Conservation (phyloP, 2,888 invertebrate species). For the Andrena hattorfiana region DNA sequence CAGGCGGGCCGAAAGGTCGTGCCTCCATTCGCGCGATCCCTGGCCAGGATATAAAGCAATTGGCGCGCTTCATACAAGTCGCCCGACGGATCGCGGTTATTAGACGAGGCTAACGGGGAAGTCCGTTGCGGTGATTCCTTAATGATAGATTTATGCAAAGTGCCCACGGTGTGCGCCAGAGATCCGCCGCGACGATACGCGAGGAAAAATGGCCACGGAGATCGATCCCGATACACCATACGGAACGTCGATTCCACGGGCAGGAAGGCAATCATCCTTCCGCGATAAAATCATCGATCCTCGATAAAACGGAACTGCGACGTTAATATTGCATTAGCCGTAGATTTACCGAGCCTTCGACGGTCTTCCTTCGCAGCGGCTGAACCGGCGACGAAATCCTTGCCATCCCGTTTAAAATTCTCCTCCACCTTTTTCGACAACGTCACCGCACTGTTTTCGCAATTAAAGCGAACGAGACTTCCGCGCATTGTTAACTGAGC, state of each 20-base stretch:
- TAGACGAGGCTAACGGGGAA: constrained; percentile 57
- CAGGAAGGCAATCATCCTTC: not conserved
- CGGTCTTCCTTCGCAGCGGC: not conserved
- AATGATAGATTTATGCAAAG: constrained; percentile 71
- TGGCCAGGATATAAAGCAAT: constrained; percentile 69
- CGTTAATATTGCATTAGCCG: not conserved
- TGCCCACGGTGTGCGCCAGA: not conserved
- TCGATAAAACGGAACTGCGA: not conserved
- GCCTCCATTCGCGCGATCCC: constrained; percentile 23
- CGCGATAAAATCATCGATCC: not conserved
- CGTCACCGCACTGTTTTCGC: not conserved
- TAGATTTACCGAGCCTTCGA: no score
- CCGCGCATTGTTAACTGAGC: not conserved
- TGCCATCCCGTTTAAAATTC: not conserved
- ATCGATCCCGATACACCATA: not conserved
- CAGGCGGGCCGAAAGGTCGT: constrained; percentile 23
- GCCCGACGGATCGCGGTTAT: constrained; percentile 44
- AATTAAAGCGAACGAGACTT: not conserved
- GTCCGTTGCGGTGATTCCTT: constrained; percentile 71
- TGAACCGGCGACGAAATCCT: no score
- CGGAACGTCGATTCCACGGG: not conserved
- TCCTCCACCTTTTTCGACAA: not conserved
- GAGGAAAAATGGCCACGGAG: not conserved
- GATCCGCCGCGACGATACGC: not conserved
- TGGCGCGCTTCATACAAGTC: constrained; percentile 70